Percentiles rank a stretch among this genome's conserved stretches.
Evolutionary conservation across 2,888 invertebrate species (phyloP).

Genomic region (Acronicta alni): DNA sequence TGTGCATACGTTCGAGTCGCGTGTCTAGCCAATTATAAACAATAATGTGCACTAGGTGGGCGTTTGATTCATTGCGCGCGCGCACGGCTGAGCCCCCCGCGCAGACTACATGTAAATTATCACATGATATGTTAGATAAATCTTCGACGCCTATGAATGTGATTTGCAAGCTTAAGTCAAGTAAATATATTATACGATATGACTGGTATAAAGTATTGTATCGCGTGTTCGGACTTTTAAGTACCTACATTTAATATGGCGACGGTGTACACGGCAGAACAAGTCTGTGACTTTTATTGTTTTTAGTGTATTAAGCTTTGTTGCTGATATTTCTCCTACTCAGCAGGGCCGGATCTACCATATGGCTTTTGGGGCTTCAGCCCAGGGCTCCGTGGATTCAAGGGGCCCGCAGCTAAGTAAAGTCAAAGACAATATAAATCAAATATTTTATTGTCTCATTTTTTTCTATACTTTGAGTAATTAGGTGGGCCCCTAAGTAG

Average conservation of each 20-base stretch:
- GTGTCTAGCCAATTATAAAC: slow-evolving; percentile 52
- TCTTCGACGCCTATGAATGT: slow-evolving; percentile 47
- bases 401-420: no score
- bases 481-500: no score
- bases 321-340: no score
- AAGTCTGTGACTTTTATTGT: neutral
- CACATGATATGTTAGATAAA: slow-evolving; percentile 41
- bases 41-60: slow-evolving; percentile 56
- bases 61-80: slow-evolving; percentile 49
- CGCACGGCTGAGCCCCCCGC: slow-evolving; percentile 39
- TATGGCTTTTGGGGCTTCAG: no score
- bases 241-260: slow-evolving; percentile 4
- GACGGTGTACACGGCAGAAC: neutral
- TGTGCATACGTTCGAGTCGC: slow-evolving; percentile 47
- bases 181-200: slow-evolving; percentile 40
- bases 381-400: no score
- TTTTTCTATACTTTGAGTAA: no score
- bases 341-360: no score
- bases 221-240: slow-evolving; percentile 25
- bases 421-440: no score
- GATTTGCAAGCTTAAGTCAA: slow-evolving; percentile 46
- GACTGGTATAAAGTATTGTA: slow-evolving; percentile 22
- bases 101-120: slow-evolving; percentile 42
- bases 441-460: no score
- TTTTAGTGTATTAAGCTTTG: neutral